A percentile compares a stretch with the other conserved stretches of the same genome.
Conservation (phyloP, 2,113 vertebrate genomes). For the Motacilla alba region DNA sequence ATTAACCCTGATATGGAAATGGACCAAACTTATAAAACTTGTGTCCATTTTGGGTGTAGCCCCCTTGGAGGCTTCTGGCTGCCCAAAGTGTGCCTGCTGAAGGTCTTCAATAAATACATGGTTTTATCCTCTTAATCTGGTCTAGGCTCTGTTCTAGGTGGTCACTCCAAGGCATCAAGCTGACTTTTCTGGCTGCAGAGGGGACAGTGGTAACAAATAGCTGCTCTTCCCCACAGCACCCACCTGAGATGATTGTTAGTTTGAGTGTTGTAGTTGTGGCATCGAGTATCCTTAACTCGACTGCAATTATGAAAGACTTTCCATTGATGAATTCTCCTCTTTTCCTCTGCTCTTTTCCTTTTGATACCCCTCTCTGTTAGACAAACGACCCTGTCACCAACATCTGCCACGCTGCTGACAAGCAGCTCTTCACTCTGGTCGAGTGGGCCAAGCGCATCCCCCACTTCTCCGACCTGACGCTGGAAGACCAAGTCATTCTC, state of each 20-base stretch:
- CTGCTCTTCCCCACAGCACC: background rate
- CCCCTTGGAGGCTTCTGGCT: background rate
- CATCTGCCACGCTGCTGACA: conserved; percentile 95
- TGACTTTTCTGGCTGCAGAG: background rate
- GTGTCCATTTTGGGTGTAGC: background rate
- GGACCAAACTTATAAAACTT: background rate
- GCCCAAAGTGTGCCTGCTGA: background rate
- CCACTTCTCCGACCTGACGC: conserved; percentile 88
- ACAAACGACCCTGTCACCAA: conserved; percentile 95
- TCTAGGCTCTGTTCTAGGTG: background rate
- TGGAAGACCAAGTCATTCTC: conserved; percentile 95
- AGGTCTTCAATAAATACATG: background rate
- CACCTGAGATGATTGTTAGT: background rate
- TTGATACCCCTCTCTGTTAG: conserved; percentile 35
- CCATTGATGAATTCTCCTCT: background rate
- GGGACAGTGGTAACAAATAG: background rate
- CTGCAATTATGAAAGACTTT: background rate
- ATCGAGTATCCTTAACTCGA: background rate
- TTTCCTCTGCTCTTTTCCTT: background rate
- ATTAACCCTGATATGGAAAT: background rate
- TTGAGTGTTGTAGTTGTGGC: background rate
- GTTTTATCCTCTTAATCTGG: background rate
- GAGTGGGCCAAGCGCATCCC: conserved; percentile 97
- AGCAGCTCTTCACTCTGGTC: conserved; percentile 93
- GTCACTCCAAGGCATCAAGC: background rate